Evolutionary conservation across 1,140 invertebrate genomes (phyloP).

Genomic region (Nomia melanderi): DNA sequence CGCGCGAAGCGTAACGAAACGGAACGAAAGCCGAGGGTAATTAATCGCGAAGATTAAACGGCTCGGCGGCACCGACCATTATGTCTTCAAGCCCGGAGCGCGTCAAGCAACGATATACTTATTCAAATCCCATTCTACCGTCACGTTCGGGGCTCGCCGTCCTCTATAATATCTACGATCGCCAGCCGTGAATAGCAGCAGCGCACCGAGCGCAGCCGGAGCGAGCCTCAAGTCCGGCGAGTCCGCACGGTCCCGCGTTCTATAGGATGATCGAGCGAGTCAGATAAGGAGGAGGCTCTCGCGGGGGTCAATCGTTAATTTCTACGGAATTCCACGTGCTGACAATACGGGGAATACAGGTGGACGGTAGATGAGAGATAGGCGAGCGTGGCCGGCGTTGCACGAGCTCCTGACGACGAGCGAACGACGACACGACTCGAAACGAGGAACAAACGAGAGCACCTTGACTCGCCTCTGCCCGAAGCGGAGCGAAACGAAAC

Average conservation of each 20-base stretch:
- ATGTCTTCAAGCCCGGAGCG: background rate
- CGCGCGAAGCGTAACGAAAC: background rate
- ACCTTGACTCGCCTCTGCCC: constrained; percentile 63
- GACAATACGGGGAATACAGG: constrained; percentile 78
- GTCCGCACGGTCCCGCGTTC: constrained; percentile 31
- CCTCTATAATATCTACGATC: constrained; percentile 57
- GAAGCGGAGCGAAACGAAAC: constrained; percentile 58
- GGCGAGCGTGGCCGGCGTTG: constrained; percentile 49
- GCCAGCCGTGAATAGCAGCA: constrained; percentile 52
- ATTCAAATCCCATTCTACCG: constrained; percentile 56
- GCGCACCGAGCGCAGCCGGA: background rate
- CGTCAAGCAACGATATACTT: constrained; percentile 64
- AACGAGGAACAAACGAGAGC: constrained; percentile 80
- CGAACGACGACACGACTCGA: constrained; percentile 71
- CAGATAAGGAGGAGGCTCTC: constrained; percentile 56
- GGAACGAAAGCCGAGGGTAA: background rate
- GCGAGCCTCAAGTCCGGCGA: background rate
- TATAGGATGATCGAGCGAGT: constrained; percentile 58
- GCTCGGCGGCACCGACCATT: constrained; percentile 6
- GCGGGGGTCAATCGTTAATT: constrained; percentile 75
- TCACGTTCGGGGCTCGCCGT: constrained; percentile 25
- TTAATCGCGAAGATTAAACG: constrained; percentile 23
- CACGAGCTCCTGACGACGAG: constrained; percentile 72
- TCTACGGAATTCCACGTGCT: constrained; percentile 72
- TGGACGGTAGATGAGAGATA: constrained; percentile 78